Conservation (phyloP, 37 sponge, comb jelly and placozoan species). For the Oopsacas minuta region DNA sequence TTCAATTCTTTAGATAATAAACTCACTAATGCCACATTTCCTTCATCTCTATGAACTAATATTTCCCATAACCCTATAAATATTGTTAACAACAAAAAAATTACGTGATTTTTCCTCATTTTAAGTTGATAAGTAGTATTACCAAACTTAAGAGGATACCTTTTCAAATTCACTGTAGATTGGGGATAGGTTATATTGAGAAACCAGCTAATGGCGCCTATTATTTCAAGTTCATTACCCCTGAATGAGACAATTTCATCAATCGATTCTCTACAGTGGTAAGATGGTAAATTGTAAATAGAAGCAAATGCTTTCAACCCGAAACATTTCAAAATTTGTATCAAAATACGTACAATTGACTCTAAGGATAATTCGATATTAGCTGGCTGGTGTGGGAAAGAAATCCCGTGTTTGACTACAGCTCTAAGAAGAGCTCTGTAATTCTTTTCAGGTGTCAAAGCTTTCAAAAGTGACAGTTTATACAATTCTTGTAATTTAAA, state of each 20-base stretch:
- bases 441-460: slow-evolving; percentile 7
- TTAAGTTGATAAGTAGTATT: too few relatives aligned
- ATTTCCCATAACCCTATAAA: neutral
- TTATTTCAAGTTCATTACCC: neutral
- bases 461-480: neutral
- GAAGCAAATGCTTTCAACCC: neutral
- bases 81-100: neutral
- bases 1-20: neutral
- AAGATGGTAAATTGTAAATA: neutral
- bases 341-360: neutral
- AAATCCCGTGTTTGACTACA: neutral
- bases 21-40: neutral
- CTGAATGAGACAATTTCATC: neutral
- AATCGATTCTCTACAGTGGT: neutral
- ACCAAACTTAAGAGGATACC: neutral
- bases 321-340: neutral
- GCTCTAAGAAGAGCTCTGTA: neutral
- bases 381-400: neutral
- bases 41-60: neutral
- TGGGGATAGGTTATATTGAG: neutral
- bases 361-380: neutral
- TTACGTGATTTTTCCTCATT: neutral
- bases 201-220: neutral
- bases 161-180: neutral
- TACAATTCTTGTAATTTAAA: neutral